phyloP scores from a whole-genome alignment of 2,888 invertebrate species.

The Acrocera orbiculus region DNA sequence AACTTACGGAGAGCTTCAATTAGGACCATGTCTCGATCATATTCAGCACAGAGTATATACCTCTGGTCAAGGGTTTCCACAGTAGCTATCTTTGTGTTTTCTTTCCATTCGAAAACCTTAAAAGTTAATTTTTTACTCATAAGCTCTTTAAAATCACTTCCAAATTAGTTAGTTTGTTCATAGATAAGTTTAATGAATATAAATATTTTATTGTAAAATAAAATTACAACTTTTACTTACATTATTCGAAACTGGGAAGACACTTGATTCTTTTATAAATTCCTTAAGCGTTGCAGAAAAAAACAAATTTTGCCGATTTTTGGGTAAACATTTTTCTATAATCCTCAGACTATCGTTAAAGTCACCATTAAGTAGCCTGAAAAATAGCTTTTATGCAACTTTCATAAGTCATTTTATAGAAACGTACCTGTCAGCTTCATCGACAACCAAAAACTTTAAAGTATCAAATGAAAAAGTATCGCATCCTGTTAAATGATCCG shows the following conservation, averaged over 20 bases:
- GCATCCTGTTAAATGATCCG: constrained; percentile 82
- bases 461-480: constrained; percentile 62
- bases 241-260: constrained; percentile 40
- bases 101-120: constrained; percentile 41
- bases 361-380: constrained; percentile 46
- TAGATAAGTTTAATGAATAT: background rate
- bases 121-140: background rate
- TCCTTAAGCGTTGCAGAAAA: constrained; percentile 95
- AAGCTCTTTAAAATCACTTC: background rate
- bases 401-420: constrained; percentile 24
- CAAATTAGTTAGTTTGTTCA: too few species aligned
- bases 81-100: constrained; percentile 56
- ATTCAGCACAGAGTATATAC: constrained; percentile 78
- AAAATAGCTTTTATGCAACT: constrained; percentile 14
- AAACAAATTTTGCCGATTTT: constrained; percentile 66
- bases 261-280: constrained; percentile 49
- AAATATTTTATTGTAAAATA: background rate
- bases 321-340: constrained; percentile 59
- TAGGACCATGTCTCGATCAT: constrained; percentile 82
- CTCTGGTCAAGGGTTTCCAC: constrained; percentile 80
- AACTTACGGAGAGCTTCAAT: constrained; percentile 67
- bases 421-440: constrained; percentile 85
- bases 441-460: constrained; percentile 75
- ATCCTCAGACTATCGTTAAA: constrained; percentile 69
- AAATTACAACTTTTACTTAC: constrained; percentile 27